Conservation (phyloP, 2,113 vertebrate genomes). For the Vanacampus margaritifer region DNA sequence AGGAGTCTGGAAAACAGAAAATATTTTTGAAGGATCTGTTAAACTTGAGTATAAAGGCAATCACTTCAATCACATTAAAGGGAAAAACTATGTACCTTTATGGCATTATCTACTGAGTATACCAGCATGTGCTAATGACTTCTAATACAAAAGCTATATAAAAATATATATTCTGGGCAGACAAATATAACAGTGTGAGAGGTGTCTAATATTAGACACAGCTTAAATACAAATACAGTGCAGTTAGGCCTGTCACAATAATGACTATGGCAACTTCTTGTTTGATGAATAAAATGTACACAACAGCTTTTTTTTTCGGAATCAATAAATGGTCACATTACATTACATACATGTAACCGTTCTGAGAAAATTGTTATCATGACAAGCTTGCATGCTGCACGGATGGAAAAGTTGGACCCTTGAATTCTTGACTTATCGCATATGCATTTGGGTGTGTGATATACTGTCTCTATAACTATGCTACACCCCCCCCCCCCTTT, state of each 20-base stretch:
- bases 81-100: not conserved
- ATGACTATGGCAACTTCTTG: too few species aligned
- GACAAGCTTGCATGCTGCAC: not conserved
- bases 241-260: not conserved
- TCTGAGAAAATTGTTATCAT: too few species aligned
- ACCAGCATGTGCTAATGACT: not conserved
- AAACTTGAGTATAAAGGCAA: not conserved
- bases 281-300: too few species aligned
- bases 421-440: not conserved
- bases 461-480: not conserved
- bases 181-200: not conserved
- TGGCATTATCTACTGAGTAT: not conserved
- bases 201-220: not conserved
- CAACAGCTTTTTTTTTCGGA: too few species aligned
- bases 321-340: too few species aligned
- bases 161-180: not conserved
- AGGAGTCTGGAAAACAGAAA: constrained; percentile 80
- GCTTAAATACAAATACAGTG: not conserved
- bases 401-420: not conserved
- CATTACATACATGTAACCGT: not conserved
- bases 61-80: not conserved
- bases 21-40: not conserved
- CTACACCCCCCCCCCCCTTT: not conserved
- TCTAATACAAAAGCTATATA: not conserved
- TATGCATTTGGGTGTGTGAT: not conserved